phyloP scores from a whole-genome alignment of 2,888 invertebrate species.

The Eupithecia abbreviata region DNA sequence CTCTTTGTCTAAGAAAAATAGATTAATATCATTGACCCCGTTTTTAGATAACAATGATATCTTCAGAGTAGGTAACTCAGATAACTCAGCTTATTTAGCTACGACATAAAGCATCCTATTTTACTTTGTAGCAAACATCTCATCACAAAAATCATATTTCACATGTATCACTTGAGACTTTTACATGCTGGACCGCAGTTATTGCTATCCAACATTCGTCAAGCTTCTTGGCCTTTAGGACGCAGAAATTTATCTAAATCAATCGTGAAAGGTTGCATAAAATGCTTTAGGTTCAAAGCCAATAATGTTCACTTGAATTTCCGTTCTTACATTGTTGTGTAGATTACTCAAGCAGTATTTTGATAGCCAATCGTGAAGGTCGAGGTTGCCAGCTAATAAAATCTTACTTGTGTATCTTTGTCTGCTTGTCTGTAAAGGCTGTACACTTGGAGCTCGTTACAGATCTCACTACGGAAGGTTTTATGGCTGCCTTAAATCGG shows the following conservation, averaged over 20 bases:
- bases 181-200: too few relatives aligned
- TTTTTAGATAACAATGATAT: constrained; percentile 30
- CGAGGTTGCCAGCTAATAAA: too few relatives aligned
- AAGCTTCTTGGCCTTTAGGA: too few relatives aligned
- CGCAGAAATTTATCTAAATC: too few relatives aligned
- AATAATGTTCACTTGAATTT: constrained; percentile 22
- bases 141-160: too few relatives aligned
- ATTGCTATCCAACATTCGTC: too few relatives aligned
- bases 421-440: constrained; percentile 38
- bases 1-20: constrained; percentile 18
- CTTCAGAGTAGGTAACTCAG: constrained; percentile 39
- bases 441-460: constrained; percentile 43
- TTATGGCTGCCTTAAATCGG: constrained; percentile 36
- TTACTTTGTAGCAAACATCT: too few relatives aligned
- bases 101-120: too few relatives aligned
- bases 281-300: constrained; percentile 25
- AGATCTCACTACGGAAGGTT: constrained; percentile 38
- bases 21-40: constrained; percentile 25
- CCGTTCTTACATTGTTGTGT: constrained; percentile 8
- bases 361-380: constrained; percentile 36
- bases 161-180: too few relatives aligned
- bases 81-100: constrained; percentile 25
- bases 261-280: too few relatives aligned
- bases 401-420: constrained; percentile 43
- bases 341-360: constrained; percentile 28